Base-by-base conservation (phyloP, 2,797 vertebrate genomes). In the Muraenolepis orangiensis region DNA sequence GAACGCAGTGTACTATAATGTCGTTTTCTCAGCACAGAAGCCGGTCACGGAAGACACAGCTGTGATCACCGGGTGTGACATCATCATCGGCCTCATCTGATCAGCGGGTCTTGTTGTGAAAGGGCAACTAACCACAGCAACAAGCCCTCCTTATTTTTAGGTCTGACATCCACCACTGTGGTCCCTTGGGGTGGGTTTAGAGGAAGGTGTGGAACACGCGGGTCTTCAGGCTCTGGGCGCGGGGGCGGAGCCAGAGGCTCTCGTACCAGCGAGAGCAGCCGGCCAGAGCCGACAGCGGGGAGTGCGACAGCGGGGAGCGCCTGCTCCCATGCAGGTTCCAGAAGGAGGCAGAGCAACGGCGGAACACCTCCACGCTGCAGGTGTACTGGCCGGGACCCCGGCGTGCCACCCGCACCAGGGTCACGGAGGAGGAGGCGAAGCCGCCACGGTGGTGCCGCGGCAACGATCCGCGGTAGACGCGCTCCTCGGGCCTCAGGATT, bases 181-280 rank as follows among this genome's bases (percentile, higher is more conserved):
- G n/a, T n/a, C n/a, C n/a, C n/a, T n/a, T n/a, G 36, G 12, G 36
- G 36, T 38, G 13, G 1, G 13, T 36, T 94, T 83, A 95, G 73
- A 95, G 87, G 20, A 94, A 91, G 31, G 92, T 92, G 75, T 94
- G 93, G 77, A 95, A 93, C 76, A 95, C 73, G 0, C 88, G 84
- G 2, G 85, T 85, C 70, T 75, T 93, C 72, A 94, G 88, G 69
- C 88, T 93, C 32, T 78, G 84, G 1, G 76, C 88, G 20, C 81
- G 80, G 5, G 86, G 81, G 73, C 80, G 0, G 90, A 88, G 51
- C 87, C 81, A 92, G 28, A 93, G 85, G 67, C 82, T 72, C 40
- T 86, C 91, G 74, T 78, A 90, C 64, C 93, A 78, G 46, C 84
- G 88, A 0, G 86, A 88, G 23, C 84, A 89, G 11, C 85, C 84